Evolutionary conservation across 2,797 vertebrate species (phyloP), one percentile per base, ranked within the genome.

Genomic region (Potorous gilbertii): DNA sequence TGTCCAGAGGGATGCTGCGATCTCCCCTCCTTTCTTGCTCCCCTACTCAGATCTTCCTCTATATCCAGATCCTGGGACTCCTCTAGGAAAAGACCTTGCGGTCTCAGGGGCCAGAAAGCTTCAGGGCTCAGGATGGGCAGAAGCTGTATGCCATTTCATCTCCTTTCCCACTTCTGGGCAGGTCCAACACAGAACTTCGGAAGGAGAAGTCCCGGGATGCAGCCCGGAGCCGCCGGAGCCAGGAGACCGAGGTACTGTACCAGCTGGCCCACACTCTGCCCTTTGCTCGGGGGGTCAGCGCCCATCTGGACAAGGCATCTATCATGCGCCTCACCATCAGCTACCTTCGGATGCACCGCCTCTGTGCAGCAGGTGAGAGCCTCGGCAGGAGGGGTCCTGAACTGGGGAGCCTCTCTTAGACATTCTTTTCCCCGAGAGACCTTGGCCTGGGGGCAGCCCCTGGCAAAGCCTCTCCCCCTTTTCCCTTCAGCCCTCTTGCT

Each of bases 321-420:
- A 99, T 99, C 98, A 99, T 99, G 99, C 99, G 99, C 92, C 98
- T 99, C 91, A 98, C 99, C 1, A 99, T 99, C 98, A 99, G 99
- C 98, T 99, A 99, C 98, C 98, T 99, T 98, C 98, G 99, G 10
- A 98, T 99, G 98, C 99, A 98, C 34, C 98, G 98, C 91, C 98
- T 99, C 87, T 98, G 99, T 54, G 93, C 94, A 0, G 96, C 98
- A 5, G 98, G 99, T 99, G 93, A 98, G 98, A 74, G 28, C 24
- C 0, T 11, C 46, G 24, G n/a, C 62, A 0, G 54, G 57, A 40
- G 0, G 81, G 8, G 0, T 0, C 1, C 74, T 1, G 29, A 28
- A 14, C 16, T 0, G 5, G 3, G 40, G 0, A 91, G 90, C 56
- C 54, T 90, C 29, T 29, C 46, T 21, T 0, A 62, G 21, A 34